These are phyloP conservation scores for Coregonus sp. DNA, from an alignment of 2,797 vertebrate genomes.

Conservation along the genomic window DNA sequence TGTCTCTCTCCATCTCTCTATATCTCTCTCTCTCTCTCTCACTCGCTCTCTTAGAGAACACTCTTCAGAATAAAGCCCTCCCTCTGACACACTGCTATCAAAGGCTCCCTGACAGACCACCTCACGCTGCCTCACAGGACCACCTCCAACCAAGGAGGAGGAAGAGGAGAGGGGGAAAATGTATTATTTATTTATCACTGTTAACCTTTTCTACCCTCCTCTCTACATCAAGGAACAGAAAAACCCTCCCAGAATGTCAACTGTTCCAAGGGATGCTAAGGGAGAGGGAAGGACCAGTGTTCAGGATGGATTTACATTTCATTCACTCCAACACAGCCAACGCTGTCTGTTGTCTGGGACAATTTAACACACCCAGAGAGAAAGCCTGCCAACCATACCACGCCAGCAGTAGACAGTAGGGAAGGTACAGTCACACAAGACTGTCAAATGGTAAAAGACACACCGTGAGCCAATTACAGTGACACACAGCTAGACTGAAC, in stretches of 20 bases:
- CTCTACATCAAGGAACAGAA: constrained; percentile 49
- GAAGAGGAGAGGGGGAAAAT: constrained; percentile 62
- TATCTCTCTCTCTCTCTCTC: no score
- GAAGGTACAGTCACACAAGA: neutral
- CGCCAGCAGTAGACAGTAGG: neutral
- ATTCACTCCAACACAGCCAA: constrained; percentile 23
- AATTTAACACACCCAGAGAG: constrained; percentile 15
- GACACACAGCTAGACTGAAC: neutral
- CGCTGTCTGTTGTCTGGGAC: constrained; percentile 13
- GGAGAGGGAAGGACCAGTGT: constrained; percentile 33
- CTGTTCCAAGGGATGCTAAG: constrained; percentile 56
- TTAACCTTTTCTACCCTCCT: constrained; percentile 59
- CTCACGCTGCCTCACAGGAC: constrained; percentile 53
- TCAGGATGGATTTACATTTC: constrained; percentile 52
- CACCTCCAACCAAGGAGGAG: constrained; percentile 35
- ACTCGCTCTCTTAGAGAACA: constrained; percentile 6
- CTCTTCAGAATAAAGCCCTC: constrained; percentile 52
- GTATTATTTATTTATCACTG: constrained; percentile 71
- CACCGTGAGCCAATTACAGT: neutral
- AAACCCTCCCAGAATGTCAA: constrained; percentile 56
- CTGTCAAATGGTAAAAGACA: neutral
- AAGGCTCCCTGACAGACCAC: constrained; percentile 59
- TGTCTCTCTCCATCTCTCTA: no score
- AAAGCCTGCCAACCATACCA: neutral
- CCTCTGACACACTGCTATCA: constrained; percentile 18